These are phyloP conservation scores for Hippolais icterina DNA, from an alignment of 2,113 vertebrate genomes.

Conservation along the genomic window DNA sequence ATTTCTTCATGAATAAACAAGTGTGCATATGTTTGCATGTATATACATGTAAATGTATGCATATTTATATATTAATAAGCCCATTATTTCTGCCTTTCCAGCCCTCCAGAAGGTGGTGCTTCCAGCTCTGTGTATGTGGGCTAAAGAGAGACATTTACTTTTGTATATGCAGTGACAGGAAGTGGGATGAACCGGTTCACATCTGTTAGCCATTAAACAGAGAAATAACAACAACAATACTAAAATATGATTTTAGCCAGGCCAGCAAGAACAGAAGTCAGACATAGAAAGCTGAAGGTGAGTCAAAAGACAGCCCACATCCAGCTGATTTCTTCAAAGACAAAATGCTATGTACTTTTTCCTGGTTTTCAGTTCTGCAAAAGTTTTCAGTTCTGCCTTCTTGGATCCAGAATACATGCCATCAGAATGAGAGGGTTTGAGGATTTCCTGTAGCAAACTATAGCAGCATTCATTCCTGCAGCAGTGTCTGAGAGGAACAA, in stretches of 20 bases:
- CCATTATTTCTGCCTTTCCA: background rate
- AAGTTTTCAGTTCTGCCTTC: background rate
- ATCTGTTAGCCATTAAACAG: conserved; percentile 30
- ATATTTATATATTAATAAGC: background rate
- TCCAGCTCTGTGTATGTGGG: background rate
- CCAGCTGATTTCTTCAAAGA: conserved; percentile 41
- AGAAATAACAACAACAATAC: background rate
- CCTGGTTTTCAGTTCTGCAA: conserved; percentile 17
- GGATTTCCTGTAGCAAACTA: conserved; percentile 72
- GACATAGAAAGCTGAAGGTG: conserved; percentile 43
- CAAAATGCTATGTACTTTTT: conserved; percentile 8
- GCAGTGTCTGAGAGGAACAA: conserved; percentile 13
- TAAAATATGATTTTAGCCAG: conserved; percentile 6
- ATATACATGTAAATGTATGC: too few species aligned
- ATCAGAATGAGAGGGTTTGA: conserved; percentile 63
- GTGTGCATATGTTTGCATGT: background rate
- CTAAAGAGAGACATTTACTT: background rate
- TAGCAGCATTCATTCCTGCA: conserved; percentile 63
- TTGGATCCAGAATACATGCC: conserved; percentile 54
- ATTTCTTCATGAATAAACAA: background rate
- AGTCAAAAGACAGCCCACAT: conserved; percentile 9
- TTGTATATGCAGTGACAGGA: background rate
- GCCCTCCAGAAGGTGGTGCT: background rate
- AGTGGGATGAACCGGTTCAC: background rate
- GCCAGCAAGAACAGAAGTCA: background rate